Percentiles rank a stretch among this genome's conserved stretches.
Conservation (phyloP, 2,797 vertebrate species). For the Macropus fuliginosus region DNA sequence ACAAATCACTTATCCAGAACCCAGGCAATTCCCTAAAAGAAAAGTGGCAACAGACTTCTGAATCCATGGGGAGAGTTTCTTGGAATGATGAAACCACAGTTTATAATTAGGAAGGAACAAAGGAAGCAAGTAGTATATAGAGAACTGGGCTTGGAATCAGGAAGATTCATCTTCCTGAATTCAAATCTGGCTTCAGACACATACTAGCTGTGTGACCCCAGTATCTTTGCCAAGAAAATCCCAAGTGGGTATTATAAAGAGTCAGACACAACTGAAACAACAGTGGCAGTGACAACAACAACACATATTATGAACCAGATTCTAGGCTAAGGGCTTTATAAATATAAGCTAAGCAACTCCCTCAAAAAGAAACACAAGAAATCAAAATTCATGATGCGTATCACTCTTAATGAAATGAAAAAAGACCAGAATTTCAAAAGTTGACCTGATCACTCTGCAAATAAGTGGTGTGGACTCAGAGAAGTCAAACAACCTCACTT, state of each 20-base stretch:
- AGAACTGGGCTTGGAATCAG: not conserved
- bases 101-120: not conserved
- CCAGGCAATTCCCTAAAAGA: not conserved
- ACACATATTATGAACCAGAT: not conserved
- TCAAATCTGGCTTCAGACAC: not conserved
- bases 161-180: not conserved
- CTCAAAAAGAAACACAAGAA: not conserved
- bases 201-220: not conserved
- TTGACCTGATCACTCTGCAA: not conserved
- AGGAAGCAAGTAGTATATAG: not conserved
- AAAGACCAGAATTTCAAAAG: not conserved
- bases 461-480: not conserved
- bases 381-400: not conserved
- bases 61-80: not conserved
- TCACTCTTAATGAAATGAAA: not conserved
- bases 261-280: not conserved
- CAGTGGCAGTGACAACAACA: not conserved
- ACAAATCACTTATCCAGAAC: not conserved
- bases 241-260: not conserved
- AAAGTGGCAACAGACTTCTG: not conserved
- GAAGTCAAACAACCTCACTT: slow-evolving; percentile 14
- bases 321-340: not conserved
- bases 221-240: not conserved
- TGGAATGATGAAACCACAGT: not conserved
- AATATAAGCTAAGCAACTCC: not conserved